Evolutionary conservation across 2,797 vertebrate genomes (phyloP), one percentile per base, ranked within the genome.

Genomic region (Gymnodraco acuticeps): DNA sequence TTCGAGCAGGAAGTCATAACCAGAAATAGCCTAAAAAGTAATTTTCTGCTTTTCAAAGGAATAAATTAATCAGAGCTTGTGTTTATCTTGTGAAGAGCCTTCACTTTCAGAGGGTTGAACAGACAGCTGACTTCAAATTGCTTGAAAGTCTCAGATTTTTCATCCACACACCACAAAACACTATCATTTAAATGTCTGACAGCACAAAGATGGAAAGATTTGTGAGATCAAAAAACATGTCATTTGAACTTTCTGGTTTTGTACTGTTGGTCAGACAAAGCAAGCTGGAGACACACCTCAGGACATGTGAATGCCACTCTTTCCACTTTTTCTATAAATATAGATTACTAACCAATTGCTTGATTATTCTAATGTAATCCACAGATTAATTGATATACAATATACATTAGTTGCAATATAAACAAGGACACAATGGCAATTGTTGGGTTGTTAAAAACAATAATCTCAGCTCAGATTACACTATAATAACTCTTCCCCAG

Each of bases 71-170:
- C 48, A 48, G 17, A 47, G 31, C 10, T 14, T 11, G 27, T 41
- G 23, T 64, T 31, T 47, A 51, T 23, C 15, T 16, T 13, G 13
- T 17, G 3, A 69, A 45, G 17, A 15, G 45, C 14, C 31, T 52
- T 59, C 53, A 70, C 19, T 56, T 31, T 23, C 14, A 41, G 27
- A 47, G 17, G 16, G 17, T 17, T 19, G 17, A 64, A 56, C 15
- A 20, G 42, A 70, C 58, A 62, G 69, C 43, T 55, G 27, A 48
- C 43, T 45, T 62, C 41, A 60, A 70, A 70, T 33, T 12, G 16
- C 19, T 20, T 70, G 14, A 71, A 63, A 13, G 19, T 48, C 55
- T 46, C 48, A 10, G 38, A 14, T 58, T 27, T 41, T 54, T 65
- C 33, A 60, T 15, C 6, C 17, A 3, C 43, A 72, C 45, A 48